These are phyloP conservation scores for Muraenolepis orangiensis DNA, from an alignment of 2,797 vertebrate genomes.

Conservation along the genomic window DNA sequence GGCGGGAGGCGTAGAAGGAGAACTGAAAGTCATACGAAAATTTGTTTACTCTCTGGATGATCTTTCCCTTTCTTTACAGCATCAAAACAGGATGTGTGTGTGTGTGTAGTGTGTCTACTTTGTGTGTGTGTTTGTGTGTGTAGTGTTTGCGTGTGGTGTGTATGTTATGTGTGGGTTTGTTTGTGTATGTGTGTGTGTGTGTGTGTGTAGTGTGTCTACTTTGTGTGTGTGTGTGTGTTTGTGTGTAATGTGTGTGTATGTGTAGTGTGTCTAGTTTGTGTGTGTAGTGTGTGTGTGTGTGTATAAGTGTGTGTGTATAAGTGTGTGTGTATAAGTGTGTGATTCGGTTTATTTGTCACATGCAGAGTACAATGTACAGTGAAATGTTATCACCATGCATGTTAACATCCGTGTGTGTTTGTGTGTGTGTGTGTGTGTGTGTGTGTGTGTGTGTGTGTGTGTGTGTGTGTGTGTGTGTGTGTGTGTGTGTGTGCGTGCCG, in stretches of 20 bases:
- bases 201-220: slow-evolving; percentile 19
- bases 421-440: too few relatives aligned
- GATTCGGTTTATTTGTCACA: too few relatives aligned
- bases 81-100: slow-evolving; percentile 7
- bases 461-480: neutral
- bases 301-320: neutral
- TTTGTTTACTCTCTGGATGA: slow-evolving; percentile 61
- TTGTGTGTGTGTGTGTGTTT: slow-evolving; percentile 12
- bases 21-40: slow-evolving; percentile 67
- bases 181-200: neutral
- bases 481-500: slow-evolving; percentile 6
- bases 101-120: slow-evolving; percentile 26
- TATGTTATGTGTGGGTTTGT: neutral
- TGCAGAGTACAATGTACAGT: too few relatives aligned
- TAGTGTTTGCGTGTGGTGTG: neutral
- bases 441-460: neutral
- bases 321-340: neutral
- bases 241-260: neutral
- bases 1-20: too few relatives aligned
- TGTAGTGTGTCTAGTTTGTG: neutral
- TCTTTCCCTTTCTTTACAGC: slow-evolving; percentile 62
- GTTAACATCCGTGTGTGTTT: too few relatives aligned
- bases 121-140: slow-evolving; percentile 1
- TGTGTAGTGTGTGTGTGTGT: neutral
- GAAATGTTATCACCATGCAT: too few relatives aligned